Conservation (phyloP, 2,113 vertebrate species). For the Catharus minimus region DNA sequence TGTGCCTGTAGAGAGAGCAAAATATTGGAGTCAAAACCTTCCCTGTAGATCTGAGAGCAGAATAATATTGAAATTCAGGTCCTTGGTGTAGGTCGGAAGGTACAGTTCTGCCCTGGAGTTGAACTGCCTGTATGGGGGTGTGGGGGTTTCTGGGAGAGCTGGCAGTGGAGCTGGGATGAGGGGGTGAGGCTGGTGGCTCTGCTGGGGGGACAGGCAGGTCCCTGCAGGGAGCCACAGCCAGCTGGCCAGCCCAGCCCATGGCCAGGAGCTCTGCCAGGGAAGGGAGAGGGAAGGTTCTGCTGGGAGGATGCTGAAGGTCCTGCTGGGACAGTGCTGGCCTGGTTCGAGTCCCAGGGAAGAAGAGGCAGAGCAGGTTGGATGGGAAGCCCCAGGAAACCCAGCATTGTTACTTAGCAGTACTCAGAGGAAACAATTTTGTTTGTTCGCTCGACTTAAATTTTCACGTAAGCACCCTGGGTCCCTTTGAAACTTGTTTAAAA, state of each 20-base stretch:
- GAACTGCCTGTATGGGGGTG: not conserved
- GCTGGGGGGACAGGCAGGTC: not conserved
- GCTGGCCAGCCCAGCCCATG: not conserved
- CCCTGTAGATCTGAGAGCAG: slow-evolving; percentile 28
- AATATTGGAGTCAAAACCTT: slow-evolving; percentile 44
- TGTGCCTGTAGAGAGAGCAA: slow-evolving; percentile 43
- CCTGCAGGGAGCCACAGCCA: rapidly evolving
- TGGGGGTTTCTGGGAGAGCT: not conserved
- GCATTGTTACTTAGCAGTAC: not conserved
- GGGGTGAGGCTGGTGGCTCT: rapidly evolving
- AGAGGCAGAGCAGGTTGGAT: not conserved
- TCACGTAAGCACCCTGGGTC: not conserved
- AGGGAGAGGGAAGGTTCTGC: rapidly evolving
- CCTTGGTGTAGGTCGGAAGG: not conserved
- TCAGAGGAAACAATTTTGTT: not conserved
- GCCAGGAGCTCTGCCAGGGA: not conserved
- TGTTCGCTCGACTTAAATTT: not conserved
- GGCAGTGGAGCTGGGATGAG: rapidly evolving
- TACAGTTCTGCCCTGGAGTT: not conserved
- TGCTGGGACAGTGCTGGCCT: rapidly evolving
- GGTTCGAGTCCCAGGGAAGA: not conserved
- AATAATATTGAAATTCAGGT: slow-evolving; percentile 13
- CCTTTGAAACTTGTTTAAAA: slow-evolving; percentile 42
- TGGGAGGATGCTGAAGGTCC: not conserved
- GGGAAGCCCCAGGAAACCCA: not conserved